Base-by-base conservation (phyloP, 1,140 invertebrate species). In the Laupala kohalensis region DNA sequence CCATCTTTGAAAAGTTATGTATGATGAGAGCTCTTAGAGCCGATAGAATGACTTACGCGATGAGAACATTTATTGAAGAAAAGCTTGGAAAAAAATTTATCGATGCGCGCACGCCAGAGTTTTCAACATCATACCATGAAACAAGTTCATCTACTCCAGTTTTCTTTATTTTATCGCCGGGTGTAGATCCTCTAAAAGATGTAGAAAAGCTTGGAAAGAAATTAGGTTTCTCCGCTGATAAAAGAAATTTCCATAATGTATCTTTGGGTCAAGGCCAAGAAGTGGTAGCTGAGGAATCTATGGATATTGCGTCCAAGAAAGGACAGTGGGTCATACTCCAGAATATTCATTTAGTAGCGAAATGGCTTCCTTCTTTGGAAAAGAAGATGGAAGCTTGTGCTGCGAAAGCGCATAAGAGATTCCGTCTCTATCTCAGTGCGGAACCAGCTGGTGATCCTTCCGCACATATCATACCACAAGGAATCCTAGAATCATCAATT, bases 161-260 rank as follows among this genome's bases (percentile, higher is more conserved):
- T 64, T 97, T 97, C 82, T 98, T 98, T 79, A 96, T 98, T 74
- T 82, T 98, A 19, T 97, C 95, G 0, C 92, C 95, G 13, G 96
- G 96, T 73, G 95, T 97, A 0, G 93, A 98, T 83, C 95, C 95
- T 0, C 80, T 97, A 0, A 95, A 86, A 83, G 92, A 95, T 78
- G 92, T 95, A 1, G 93, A 95, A 79, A 85, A 84, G 71, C 78
- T 92, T 25, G 93, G 92, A 3, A 87, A 87, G 75, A 86, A 89
- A 76, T 76, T 96, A 9, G 92, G 91, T n/a, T 96, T 91, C 76
- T 91, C 89, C 0, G 86, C 86, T 19, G 92, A 94, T 73, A 86
- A 87, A 72, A 86, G 87, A 67, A 96, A 94, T 78, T 94, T 97
- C 77, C 93, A 97, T 79, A 96, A 94, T 77, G 91, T 98, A 5